These are phyloP conservation scores for Notospermus geniculatus DNA, from an alignment of 1,140 invertebrate species.

Conservation along the genomic window DNA sequence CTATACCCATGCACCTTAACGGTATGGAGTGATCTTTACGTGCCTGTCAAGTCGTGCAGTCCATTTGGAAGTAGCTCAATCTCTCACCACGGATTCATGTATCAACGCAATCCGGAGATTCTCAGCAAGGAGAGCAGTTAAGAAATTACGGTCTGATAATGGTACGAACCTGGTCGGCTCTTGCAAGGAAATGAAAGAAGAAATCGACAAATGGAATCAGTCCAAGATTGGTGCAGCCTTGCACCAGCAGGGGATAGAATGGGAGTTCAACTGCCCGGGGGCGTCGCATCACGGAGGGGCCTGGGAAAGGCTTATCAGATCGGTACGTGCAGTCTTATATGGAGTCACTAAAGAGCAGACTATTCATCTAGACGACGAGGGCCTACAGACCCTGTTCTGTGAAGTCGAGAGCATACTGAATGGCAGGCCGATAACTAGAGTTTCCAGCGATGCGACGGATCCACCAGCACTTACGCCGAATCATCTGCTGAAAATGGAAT, in stretches of 20 bases:
- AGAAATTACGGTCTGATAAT: neutral
- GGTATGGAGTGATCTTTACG: too few relatives aligned
- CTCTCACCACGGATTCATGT: neutral
- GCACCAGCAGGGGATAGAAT: slow-evolving; percentile 2
- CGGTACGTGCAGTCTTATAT: slow-evolving; percentile 15
- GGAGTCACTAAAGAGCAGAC: slow-evolving; percentile 19
- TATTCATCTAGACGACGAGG: slow-evolving; percentile 26
- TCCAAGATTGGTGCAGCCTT: neutral
- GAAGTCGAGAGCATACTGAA: slow-evolving; percentile 23
- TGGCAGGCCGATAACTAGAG: slow-evolving; percentile 13
- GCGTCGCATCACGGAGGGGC: neutral
- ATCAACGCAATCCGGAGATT: neutral
- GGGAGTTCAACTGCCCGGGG: slow-evolving; percentile 8
- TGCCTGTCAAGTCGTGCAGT: neutral
- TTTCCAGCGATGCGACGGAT: slow-evolving; percentile 8
- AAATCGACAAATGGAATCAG: neutral
- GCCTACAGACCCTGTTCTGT: slow-evolving; percentile 21
- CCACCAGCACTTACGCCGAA: slow-evolving; percentile 8
- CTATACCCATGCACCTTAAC: too few relatives aligned
- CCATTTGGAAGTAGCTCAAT: neutral
- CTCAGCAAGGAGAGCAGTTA: neutral
- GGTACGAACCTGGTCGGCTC: neutral
- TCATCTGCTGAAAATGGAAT: slow-evolving; percentile 7
- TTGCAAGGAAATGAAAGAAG: neutral
- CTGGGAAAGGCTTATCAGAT: slow-evolving; percentile 22